A percentile compares a stretch with the other conserved stretches of the same genome.
phyloP scores from a whole-genome alignment of 2,113 vertebrate species.

The Cynocephalus volans region DNA sequence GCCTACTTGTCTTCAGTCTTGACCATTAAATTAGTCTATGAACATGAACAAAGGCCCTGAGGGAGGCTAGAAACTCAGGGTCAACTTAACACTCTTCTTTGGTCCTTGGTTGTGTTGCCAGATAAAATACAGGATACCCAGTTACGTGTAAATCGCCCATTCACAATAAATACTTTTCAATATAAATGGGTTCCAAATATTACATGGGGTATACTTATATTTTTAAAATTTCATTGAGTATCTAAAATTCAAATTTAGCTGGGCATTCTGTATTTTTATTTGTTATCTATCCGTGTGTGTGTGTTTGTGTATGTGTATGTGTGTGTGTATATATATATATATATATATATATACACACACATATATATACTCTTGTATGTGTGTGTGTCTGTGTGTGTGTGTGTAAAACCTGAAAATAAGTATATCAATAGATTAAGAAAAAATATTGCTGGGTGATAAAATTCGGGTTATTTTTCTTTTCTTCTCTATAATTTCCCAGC shows the following conservation, averaged over 20 bases:
- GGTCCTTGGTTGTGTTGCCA: neutral
- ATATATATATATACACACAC: no score
- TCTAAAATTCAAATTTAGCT: neutral
- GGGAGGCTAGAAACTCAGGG: neutral
- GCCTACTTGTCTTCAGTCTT: neutral
- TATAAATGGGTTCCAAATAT: neutral
- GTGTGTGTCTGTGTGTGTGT: neutral
- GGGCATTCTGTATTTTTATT: neutral
- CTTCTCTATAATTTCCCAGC: no score
- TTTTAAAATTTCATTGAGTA: neutral
- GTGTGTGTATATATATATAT: no score
- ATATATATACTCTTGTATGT: no score
- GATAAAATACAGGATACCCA: neutral
- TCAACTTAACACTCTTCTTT: neutral
- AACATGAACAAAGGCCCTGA: neutral
- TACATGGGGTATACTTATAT: neutral
- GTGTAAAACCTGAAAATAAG: conserved; percentile 10
- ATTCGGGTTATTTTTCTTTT: no score
- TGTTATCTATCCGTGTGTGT: neutral
- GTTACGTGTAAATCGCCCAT: neutral
- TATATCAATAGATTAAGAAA: neutral
- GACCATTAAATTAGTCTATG: neutral
- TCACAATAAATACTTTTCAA: neutral
- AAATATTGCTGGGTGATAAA: neutral
- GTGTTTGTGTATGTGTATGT: neutral